Conservation (phyloP, 2,797 vertebrate genomes). For the Myotis daubentonii region DNA sequence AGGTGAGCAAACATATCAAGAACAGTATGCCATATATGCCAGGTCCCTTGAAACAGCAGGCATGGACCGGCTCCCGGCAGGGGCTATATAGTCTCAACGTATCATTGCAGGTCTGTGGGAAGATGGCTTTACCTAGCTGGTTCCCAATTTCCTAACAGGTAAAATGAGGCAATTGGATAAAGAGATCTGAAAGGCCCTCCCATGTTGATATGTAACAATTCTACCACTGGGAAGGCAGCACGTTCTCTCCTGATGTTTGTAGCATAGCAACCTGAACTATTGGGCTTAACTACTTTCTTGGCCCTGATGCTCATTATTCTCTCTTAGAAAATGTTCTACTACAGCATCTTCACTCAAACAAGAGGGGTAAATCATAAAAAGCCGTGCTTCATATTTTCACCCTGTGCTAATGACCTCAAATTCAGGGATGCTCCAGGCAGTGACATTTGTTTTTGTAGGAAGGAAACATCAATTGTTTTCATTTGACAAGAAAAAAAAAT, state of each 20-base stretch:
- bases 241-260: not conserved
- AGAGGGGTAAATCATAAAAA: not conserved
- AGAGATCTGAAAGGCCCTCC: not conserved
- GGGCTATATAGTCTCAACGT: not conserved
- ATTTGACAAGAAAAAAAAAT: not conserved
- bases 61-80: no score
- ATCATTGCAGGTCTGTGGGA: not conserved
- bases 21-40: no score
- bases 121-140: not conserved
- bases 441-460: not conserved
- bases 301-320: not conserved
- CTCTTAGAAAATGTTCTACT: slow-evolving; percentile 5
- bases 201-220: not conserved
- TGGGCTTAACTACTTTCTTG: not conserved
- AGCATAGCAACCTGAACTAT: not conserved
- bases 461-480: not conserved
- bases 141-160: slow-evolving; percentile 15
- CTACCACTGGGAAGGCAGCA: not conserved
- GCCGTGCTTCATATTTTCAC: not conserved
- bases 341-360: slow-evolving; percentile 4
- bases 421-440: not conserved
- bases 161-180: not conserved
- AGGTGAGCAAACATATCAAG: no score
- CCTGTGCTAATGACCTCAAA: not conserved
- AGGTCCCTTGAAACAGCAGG: no score